Base-by-base conservation (phyloP, 2,888 invertebrate species). In the Microctonus brassicae region DNA sequence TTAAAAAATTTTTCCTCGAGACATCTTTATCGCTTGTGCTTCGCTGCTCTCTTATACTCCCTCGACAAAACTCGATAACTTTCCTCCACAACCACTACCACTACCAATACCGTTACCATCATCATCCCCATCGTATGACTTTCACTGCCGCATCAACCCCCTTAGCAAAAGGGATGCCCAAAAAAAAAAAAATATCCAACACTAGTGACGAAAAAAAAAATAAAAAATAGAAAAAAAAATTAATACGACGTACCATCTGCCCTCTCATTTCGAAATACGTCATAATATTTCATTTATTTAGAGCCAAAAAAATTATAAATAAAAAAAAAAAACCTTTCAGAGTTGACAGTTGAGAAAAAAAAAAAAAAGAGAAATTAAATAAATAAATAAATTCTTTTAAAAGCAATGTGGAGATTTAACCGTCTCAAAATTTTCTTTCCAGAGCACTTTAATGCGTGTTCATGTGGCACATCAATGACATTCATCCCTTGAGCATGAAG, bases 41-140 rank as follows among this genome's bases (percentile, higher is more conserved):
- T 33, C 17, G 57, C 22, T 69, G 53, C 70, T 65, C 64, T 64
- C 57, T 61, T 39, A 61, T 42, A 57, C 63, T 61, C 57, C 57
- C 33, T 13, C 17, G 33, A 55, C 33, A 57, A 57, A 69, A 75
- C 70, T 73, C 58, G 62, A 75, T 73, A 73, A 75, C 68, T 71
- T 71, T 71, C 64, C 3, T 29, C 29, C 7, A 29, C 29, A 3
- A 29, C 29, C 7, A 29, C 29, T 29, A 29, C 3, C 75, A 29
- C 64, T 47, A 55, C 65, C 58, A 47, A 33, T 17, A 34, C 20
- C 22, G 34, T 42, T 13, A 20, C 34, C 34, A 52, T 55, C 24
- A 53, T 55, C 20, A 47, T 33, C 53, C 22, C 11, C 64, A 29
- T 20, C 33, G 20, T 65, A 22, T 63, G 17, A 17, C 63, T 63